Percentiles rank a stretch among this genome's conserved stretches.
Evolutionary conservation across 1,140 invertebrate species (phyloP).

Genomic region (Cotesia glomerata): DNA sequence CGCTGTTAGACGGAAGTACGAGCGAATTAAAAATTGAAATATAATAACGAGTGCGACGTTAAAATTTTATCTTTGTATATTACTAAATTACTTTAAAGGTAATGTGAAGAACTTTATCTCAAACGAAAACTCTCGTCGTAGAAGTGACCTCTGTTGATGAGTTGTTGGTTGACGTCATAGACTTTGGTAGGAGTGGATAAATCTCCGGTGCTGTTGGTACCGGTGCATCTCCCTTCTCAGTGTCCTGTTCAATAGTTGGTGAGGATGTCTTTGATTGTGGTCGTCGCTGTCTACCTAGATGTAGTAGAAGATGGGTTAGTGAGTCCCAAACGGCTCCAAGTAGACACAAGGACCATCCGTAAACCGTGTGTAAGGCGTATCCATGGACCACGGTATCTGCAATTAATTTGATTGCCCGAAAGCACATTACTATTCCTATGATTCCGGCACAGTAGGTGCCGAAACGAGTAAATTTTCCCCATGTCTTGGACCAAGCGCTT

Average conservation of each 20-base stretch:
- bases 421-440: slow-evolving; percentile 25
- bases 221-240: no score
- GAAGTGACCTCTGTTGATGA: no score
- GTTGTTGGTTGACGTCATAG: no score
- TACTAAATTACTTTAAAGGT: no score
- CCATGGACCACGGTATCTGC: slow-evolving; percentile 25
- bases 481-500: slow-evolving; percentile 25
- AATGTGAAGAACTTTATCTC: no score
- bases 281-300: neutral
- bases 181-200: no score
- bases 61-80: no score
- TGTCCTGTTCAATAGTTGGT: neutral
- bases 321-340: slow-evolving; percentile 28
- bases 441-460: slow-evolving; percentile 26
- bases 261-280: neutral
- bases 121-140: no score
- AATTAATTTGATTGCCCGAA: slow-evolving; percentile 14
- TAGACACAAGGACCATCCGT: slow-evolving; percentile 29
- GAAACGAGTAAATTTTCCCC: slow-evolving; percentile 21
- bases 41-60: neutral
- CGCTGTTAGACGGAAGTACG: neutral
- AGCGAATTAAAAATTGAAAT: neutral
- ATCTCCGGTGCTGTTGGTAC: no score
- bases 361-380: slow-evolving; percentile 23
- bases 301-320: slow-evolving; percentile 21